Conservation (phyloP, 2,113 vertebrate genomes). For the Ptilonorhynchus violaceus region DNA sequence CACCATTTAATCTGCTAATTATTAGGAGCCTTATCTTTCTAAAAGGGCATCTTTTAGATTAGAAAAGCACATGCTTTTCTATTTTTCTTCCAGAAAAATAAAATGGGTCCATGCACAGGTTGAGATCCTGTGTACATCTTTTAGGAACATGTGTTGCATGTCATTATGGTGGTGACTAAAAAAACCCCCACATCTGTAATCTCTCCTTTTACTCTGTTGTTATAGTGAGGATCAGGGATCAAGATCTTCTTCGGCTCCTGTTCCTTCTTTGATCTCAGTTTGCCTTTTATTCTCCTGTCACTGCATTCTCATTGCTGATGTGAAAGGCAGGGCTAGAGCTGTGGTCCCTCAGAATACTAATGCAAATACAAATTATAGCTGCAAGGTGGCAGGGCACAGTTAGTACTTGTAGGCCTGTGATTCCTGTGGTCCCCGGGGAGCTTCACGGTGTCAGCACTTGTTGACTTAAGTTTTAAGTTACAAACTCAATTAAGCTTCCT, state of each 20-base stretch:
- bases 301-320: not conserved
- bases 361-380: not conserved
- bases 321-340: not conserved
- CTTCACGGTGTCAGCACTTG: not conserved
- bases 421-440: not conserved
- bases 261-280: not conserved
- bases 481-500: not conserved
- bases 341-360: not conserved
- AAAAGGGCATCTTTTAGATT: not conserved
- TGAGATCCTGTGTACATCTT: not conserved
- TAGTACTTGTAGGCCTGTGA: not conserved
- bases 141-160: not conserved
- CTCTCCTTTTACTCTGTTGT: not conserved
- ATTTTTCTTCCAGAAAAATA: not conserved
- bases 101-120: not conserved
- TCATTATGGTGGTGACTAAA: not conserved
- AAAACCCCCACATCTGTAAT: fast-evolving
- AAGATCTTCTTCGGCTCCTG: not conserved
- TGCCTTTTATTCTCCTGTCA: not conserved
- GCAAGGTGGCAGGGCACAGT: not conserved
- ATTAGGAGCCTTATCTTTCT: not conserved
- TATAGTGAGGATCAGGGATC: not conserved
- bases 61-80: not conserved
- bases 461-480: not conserved
- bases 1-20: not conserved